Evolutionary conservation across 2,888 invertebrate species (phyloP).

Genomic region (Lapara coniferarum): DNA sequence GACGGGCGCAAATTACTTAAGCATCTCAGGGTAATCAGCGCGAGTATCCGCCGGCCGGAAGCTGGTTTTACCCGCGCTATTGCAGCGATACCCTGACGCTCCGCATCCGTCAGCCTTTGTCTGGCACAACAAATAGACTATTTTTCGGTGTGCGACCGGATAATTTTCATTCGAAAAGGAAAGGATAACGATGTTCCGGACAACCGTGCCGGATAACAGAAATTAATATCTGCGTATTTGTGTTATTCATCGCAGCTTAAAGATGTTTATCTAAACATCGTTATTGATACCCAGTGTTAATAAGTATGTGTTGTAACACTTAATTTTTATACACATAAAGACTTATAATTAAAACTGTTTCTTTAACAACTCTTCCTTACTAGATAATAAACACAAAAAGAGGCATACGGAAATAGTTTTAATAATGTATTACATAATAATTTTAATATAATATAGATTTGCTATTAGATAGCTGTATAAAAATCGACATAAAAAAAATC

Average conservation of each 20-base stretch:
- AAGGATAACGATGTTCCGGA: constrained; percentile 7
- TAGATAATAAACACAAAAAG: no score
- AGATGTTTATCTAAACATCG: no score
- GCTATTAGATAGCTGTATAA: not conserved
- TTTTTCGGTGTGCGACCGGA: constrained; percentile 44
- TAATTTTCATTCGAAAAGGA: constrained; percentile 12
- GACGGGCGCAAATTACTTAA: constrained; percentile 72
- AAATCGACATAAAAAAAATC: not conserved
- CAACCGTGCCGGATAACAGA: not conserved
- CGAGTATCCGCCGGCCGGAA: constrained; percentile 52
- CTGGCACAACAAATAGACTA: constrained; percentile 50
- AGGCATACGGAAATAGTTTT: no score
- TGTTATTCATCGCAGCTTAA: not conserved
- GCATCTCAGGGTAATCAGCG: constrained; percentile 68
- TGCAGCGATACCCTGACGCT: constrained; percentile 48
- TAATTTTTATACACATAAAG: no score
- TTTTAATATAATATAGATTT: no score
- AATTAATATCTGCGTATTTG: not conserved
- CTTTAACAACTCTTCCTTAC: no score
- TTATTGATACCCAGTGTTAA: no score
- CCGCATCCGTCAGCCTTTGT: constrained; percentile 60
- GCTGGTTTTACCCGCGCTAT: constrained; percentile 60
- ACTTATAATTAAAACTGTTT: no score
- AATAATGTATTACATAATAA: no score
- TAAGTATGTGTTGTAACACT: no score